Conservation (phyloP, 2,888 invertebrate genomes). For the Apodemia mormo region DNA sequence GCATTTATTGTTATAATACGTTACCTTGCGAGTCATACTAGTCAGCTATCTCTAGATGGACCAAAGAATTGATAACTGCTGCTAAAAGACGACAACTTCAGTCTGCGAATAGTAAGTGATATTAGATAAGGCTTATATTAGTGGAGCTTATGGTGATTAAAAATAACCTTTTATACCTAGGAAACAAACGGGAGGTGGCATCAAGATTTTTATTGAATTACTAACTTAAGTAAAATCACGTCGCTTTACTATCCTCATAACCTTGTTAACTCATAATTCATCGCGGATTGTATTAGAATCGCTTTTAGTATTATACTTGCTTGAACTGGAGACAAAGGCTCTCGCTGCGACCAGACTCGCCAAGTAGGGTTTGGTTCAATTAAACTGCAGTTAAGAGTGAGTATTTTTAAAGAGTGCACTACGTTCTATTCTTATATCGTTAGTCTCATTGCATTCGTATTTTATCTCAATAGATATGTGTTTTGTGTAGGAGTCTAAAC, state of each 20-base stretch:
- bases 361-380: conserved; percentile 5
- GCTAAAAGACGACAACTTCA: too few species aligned
- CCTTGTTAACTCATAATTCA: conserved; percentile 2
- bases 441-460: too few species aligned
- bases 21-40: too few species aligned
- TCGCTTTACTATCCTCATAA: not conserved
- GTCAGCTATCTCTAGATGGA: too few species aligned
- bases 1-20: too few species aligned
- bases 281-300: conserved; percentile 1
- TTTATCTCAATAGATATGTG: too few species aligned
- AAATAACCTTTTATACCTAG: not conserved
- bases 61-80: too few species aligned
- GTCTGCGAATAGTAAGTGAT: too few species aligned
- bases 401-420: not conserved
- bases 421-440: not conserved
- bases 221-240: not conserved
- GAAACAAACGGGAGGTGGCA: not conserved
- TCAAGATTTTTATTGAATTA: not conserved
- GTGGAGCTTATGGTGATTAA: too few species aligned
- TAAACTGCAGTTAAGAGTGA: not conserved
- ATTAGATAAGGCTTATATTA: too few species aligned
- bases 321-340: conserved; percentile 1
- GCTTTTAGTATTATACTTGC: conserved; percentile 1
- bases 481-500: too few species aligned
- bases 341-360: not conserved